phyloP scores from a whole-genome alignment of 2,797 vertebrate genomes.

The Neosilurus mollespiculum region DNA sequence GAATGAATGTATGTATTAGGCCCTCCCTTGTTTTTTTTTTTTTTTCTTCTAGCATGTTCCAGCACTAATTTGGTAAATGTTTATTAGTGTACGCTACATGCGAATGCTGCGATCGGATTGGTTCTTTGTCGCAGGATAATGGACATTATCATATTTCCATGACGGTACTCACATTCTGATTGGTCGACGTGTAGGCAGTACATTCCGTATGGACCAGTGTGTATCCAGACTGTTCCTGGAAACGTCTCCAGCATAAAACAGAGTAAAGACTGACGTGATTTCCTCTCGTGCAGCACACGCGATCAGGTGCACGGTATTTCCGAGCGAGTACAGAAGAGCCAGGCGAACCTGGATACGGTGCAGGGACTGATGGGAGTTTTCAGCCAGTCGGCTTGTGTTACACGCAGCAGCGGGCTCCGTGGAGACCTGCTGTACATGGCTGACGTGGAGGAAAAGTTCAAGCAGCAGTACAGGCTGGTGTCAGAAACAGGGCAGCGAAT shows the following conservation, averaged over 20 bases:
- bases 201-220: no score
- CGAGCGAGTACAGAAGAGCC: constrained; percentile 71
- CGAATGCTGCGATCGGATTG: no score
- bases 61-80: no score
- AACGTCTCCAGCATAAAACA: background rate
- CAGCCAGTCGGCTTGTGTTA: constrained; percentile 67
- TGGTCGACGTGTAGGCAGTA: no score
- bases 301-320: constrained; percentile 64
- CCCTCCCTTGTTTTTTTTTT: no score
- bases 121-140: no score
- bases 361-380: constrained; percentile 68
- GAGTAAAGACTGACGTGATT: background rate
- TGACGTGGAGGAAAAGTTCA: constrained; percentile 68
- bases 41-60: no score
- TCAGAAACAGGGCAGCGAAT: constrained; percentile 69
- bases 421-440: constrained; percentile 65
- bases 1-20: no score
- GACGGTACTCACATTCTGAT: no score
- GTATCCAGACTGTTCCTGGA: no score
- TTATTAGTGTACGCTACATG: no score
- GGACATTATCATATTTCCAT: no score
- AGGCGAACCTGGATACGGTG: constrained; percentile 71
- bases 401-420: constrained; percentile 59
- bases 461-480: constrained; percentile 66
- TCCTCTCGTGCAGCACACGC: constrained; percentile 30